These are phyloP conservation scores for Drosophila tsacasi DNA, from an alignment of 1,140 invertebrate species.

Conservation along the genomic window DNA sequence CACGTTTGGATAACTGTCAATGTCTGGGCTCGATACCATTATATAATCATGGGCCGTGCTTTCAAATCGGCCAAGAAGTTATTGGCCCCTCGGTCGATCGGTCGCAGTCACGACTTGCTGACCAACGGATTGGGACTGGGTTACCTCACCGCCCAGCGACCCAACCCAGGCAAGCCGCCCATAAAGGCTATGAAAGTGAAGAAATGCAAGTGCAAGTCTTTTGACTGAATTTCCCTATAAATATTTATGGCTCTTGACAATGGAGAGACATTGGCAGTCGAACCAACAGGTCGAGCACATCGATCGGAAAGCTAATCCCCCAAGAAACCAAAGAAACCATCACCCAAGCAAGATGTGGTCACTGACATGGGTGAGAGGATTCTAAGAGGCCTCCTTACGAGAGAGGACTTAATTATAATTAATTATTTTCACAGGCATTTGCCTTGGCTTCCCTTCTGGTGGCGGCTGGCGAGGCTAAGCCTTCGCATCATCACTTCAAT, in stretches of 20 bases:
- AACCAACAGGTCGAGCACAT: constrained; percentile 34
- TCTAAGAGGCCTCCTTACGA: neutral
- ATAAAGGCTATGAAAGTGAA: constrained; percentile 58
- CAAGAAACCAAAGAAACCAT: constrained; percentile 16
- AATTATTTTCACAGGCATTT: constrained; percentile 22
- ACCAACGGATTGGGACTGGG: constrained; percentile 33
- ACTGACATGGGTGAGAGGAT: constrained; percentile 64
- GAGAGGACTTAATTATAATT: no score
- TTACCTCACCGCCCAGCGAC: constrained; percentile 32
- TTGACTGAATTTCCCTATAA: constrained; percentile 61
- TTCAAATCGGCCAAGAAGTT: constrained; percentile 51
- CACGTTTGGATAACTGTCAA: constrained; percentile 46
- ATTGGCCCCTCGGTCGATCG: constrained; percentile 36
- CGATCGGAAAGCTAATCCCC: constrained; percentile 25
- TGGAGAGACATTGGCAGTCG: constrained; percentile 33
- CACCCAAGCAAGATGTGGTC: constrained; percentile 66
- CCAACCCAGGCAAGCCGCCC: constrained; percentile 2
- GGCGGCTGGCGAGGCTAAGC: constrained; percentile 53
- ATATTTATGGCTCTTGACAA: constrained; percentile 33
- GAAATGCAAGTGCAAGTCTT: constrained; percentile 56
- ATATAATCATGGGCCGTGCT: constrained; percentile 54
- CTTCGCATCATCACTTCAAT: constrained; percentile 63
- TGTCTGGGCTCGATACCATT: constrained; percentile 28
- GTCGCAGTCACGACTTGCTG: constrained; percentile 47
- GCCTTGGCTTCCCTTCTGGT: constrained; percentile 43